Base-by-base conservation (phyloP, 53 echinoderm and acorn worm genomes). In the Echinometra lucunter region DNA sequence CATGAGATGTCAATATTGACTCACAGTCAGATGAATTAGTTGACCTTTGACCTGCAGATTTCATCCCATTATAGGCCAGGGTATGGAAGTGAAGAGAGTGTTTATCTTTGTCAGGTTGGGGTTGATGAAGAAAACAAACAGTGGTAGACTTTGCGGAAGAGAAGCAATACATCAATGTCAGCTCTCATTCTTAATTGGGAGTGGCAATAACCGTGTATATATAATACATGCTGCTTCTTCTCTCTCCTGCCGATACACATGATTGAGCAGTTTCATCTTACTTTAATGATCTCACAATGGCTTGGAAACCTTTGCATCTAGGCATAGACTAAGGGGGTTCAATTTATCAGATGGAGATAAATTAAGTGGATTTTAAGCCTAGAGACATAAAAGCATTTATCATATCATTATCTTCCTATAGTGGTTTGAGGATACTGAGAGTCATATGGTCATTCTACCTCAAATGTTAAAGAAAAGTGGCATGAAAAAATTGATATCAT, bases 91-190 rank as follows among this genome's bases (percentile, higher is more conserved):
- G 45, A 89, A 60, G 38, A 25, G 89, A 58, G 78, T 92, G 92
- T 92, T 92, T 92, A 92, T 58, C 74, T 75, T 74, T 27, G 53
- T 37, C 55, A 56, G 78, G 92, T 55, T 44, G 34, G 91, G 57
- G 92, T 57, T 92, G 92, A 92, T 92, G 92, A 58, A 74, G 60
- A 92, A 92, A 75, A 69, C 92, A 92, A 92, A 92, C 92, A 92
- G 44, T 69, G 91, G 66, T 91, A 91, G 91, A 91, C 91, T 45
- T 60, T 66, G 72, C 91, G 28, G 91, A 92, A 38, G 58, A 44
- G 32, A 18, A 56, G 92, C 55, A 45, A 92, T 92, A 10, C 78
- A 92, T 92, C 92, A 92, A 74, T 17, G 92, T 92, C 89, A 89
- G 40, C 17, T 60, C 89, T 89, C 21, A 23, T 85, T 85, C 85